Percentiles rank a stretch among this genome's conserved stretches.
Conservation (phyloP, 2,113 vertebrate species). For the Pontoporia blainvillei region DNA sequence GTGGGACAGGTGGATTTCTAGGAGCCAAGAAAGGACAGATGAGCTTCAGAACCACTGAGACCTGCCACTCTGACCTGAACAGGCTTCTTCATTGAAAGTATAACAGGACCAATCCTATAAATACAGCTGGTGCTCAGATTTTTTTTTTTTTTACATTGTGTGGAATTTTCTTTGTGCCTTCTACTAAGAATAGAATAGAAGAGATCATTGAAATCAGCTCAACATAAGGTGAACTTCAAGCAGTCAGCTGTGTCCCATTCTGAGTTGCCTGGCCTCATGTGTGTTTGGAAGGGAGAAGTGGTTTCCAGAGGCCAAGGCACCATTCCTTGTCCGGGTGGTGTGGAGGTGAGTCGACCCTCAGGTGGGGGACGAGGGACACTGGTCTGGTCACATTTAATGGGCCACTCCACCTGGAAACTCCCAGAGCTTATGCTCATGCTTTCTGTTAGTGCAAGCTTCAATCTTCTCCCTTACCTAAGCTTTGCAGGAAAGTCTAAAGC, state of each 20-base stretch:
- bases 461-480: background rate
- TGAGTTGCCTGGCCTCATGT: background rate
- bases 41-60: background rate
- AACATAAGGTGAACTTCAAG: background rate
- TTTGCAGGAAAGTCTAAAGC: background rate
- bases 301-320: background rate
- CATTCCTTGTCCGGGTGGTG: background rate
- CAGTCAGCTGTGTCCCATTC: background rate
- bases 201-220: background rate
- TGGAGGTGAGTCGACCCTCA: background rate
- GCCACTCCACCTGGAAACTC: background rate
- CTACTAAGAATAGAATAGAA: background rate
- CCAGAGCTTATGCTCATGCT: background rate
- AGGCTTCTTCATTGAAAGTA: background rate
- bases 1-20: background rate
- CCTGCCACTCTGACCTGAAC: background rate
- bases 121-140: background rate
- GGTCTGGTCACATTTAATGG: background rate
- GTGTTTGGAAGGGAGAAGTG: background rate
- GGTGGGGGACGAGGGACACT: background rate
- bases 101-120: background rate
- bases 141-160: background rate
- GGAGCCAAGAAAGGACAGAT: background rate
- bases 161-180: conserved; percentile 24
- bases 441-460: background rate